Conservation (phyloP, 2,797 vertebrate species). For the Podargus strigoides region DNA sequence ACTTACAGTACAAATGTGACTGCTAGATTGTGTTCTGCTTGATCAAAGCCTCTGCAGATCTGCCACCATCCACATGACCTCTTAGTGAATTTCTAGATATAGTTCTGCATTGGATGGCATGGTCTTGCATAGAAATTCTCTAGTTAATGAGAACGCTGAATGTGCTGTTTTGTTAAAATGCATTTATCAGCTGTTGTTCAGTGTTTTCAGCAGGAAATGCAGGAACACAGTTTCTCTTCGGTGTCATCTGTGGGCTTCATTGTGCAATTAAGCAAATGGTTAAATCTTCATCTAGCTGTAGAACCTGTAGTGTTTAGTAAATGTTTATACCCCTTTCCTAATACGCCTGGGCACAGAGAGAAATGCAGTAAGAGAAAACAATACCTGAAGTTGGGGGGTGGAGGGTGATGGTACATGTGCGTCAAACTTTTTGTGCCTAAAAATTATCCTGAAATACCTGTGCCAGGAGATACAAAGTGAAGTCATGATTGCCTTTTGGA, state of each 20-base stretch:
- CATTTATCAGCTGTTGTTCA: conserved; percentile 16
- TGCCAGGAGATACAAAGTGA: not conserved
- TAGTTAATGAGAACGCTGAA: conserved; percentile 6
- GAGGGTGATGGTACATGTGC: not conserved
- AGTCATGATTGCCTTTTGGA: conserved; percentile 7
- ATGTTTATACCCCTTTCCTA: not conserved
- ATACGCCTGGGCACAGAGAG: not conserved
- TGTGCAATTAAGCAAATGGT: not conserved
- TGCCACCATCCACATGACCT: not conserved
- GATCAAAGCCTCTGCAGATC: not conserved
- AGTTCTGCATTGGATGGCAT: conserved; percentile 14
- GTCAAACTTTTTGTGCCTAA: not conserved
- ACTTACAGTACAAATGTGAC: not conserved
- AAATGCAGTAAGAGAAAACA: not conserved
- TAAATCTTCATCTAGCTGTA: not conserved
- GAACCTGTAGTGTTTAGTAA: not conserved
- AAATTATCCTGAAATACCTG: not conserved
- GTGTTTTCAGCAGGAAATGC: conserved; percentile 20
- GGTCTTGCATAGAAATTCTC: conserved; percentile 7
- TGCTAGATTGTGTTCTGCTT: not conserved
- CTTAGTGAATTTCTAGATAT: not conserved
- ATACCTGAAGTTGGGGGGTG: not conserved
- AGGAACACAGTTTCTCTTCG: conserved; percentile 2
- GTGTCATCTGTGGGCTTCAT: not conserved
- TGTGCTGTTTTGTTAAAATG: conserved; percentile 29